Percentiles rank a stretch among this genome's conserved stretches.
phyloP scores from a whole-genome alignment of 2,888 invertebrate species.

The Allolobophora icterica region DNA sequence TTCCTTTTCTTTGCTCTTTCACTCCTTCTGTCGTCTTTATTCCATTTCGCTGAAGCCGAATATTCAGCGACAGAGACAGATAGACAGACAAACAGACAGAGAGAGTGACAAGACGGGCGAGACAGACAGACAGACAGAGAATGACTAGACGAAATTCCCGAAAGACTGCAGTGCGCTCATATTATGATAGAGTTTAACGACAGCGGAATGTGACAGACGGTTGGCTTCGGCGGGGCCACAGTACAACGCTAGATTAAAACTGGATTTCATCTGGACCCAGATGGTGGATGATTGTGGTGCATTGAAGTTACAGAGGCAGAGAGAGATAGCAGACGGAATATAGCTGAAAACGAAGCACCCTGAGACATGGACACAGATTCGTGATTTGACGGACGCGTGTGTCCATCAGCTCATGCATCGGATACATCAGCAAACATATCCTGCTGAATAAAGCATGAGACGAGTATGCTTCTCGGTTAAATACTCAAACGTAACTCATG shows the following conservation, averaged over 20 bases:
- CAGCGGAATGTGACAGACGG: neutral
- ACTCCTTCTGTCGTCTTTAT: neutral
- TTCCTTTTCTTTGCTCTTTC: neutral
- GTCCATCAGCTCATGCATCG: neutral
- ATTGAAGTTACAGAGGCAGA: neutral
- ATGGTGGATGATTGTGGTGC: neutral
- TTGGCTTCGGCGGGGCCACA: neutral
- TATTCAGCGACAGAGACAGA: neutral
- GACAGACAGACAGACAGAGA: no score
- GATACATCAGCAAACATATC: neutral
- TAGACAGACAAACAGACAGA: no score
- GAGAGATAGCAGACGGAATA: neutral
- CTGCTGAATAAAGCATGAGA: neutral
- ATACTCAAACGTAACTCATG: neutral
- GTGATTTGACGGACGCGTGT: neutral
- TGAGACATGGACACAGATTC: neutral
- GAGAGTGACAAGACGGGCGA: no score
- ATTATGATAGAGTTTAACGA: neutral
- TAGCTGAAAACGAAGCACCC: neutral
- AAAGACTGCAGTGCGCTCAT: no score
- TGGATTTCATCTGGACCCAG: neutral
- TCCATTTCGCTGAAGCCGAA: no score
- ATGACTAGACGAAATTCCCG: no score
- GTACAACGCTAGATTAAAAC: slow-evolving; percentile 6
- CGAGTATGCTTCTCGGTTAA: neutral